These are phyloP conservation scores for Muscidifurax raptorellus DNA, from an alignment of 1,140 invertebrate genomes.

Conservation along the genomic window DNA sequence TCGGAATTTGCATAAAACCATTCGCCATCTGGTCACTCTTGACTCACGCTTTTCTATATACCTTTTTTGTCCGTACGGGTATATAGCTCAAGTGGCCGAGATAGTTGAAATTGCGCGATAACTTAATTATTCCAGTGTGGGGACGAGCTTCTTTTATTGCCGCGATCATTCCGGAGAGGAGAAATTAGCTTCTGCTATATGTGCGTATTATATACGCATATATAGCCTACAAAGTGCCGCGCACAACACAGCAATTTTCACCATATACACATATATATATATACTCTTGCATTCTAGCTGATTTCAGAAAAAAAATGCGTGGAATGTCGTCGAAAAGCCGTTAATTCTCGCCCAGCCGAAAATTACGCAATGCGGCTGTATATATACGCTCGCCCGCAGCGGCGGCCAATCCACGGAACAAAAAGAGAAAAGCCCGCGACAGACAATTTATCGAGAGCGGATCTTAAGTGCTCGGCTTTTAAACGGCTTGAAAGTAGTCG, in stretches of 20 bases:
- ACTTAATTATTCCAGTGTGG: not conserved
- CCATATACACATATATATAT: no score
- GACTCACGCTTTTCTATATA: not conserved
- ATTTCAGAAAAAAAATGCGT: not conserved
- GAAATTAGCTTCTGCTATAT: no score
- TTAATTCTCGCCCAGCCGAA: not conserved
- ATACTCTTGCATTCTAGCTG: no score
- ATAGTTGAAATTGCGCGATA: not conserved
- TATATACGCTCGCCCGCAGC: no score
- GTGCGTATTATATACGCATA: no score
- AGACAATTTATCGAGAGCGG: conserved; percentile 26
- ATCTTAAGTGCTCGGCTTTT: conserved; percentile 38
- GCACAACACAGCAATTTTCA: no score
- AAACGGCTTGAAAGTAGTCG: not conserved
- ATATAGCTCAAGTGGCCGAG: conserved; percentile 36
- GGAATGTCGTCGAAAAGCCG: not conserved
- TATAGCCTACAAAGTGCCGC: no score
- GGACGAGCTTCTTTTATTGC: not conserved
- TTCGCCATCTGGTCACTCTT: conserved; percentile 19
- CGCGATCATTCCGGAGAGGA: no score
- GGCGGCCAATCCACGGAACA: not conserved
- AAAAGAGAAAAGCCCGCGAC: not conserved
- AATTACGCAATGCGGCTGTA: not conserved
- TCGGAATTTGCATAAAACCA: conserved; percentile 29
- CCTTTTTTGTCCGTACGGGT: conserved; percentile 10